phyloP scores from a whole-genome alignment of 2,888 invertebrate species.

The Meteorus cinctellus region DNA sequence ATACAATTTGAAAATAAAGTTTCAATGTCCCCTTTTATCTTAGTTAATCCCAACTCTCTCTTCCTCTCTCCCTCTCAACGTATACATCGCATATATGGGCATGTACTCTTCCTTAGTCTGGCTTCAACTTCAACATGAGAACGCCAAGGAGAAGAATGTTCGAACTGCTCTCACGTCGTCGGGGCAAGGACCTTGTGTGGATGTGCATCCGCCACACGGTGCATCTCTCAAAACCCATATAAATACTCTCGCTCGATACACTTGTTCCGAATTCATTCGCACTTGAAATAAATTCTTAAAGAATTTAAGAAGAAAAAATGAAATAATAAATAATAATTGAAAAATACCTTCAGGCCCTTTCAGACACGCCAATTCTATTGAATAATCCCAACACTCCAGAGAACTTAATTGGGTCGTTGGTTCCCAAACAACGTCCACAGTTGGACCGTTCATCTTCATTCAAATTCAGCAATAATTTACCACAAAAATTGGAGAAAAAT shows the following conservation, averaged over 20 bases:
- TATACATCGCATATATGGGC: not conserved
- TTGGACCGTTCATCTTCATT: constrained; percentile 64
- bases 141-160: constrained; percentile 55
- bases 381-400: constrained; percentile 89
- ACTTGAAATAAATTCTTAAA: not conserved
- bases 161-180: constrained; percentile 48
- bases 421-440: constrained; percentile 72
- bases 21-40: not conserved
- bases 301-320: not conserved
- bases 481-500: constrained; percentile 10
- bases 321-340: not conserved
- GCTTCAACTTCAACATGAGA: constrained; percentile 44
- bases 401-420: constrained; percentile 77
- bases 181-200: constrained; percentile 65
- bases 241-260: not conserved
- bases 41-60: too few relatives aligned
- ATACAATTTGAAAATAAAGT: not conserved
- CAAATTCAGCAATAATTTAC: constrained; percentile 42
- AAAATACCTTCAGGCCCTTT: constrained; percentile 83
- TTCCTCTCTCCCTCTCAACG: not conserved
- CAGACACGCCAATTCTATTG: constrained; percentile 87
- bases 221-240: not conserved
- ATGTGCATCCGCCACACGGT: not conserved
- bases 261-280: not conserved
- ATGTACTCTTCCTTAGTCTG: constrained; percentile 27